phyloP scores from a whole-genome alignment of 1,140 invertebrate genomes.

The Aphelenchoides fujianensis region DNA sequence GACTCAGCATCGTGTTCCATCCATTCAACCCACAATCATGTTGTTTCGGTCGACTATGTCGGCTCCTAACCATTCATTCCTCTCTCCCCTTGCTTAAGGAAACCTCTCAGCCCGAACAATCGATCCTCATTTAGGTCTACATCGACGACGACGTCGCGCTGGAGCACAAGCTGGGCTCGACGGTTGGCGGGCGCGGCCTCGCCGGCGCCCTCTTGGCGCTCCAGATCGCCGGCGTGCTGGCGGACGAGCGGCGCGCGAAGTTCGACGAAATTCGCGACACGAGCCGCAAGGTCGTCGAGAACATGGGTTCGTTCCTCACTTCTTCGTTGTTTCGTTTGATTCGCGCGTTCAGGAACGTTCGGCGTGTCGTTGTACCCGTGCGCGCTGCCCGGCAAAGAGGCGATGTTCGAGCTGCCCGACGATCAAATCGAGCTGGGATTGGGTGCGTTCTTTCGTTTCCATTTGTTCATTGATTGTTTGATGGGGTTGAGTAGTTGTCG shows the following conservation, averaged over 20 bases:
- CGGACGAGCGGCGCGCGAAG: constrained; percentile 67
- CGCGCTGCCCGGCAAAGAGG: constrained; percentile 69
- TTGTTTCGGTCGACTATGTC: too few relatives aligned
- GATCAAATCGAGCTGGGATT: constrained; percentile 78
- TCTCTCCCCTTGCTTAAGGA: too few relatives aligned
- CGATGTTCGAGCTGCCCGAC: constrained; percentile 70
- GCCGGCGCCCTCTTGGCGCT: constrained; percentile 72
- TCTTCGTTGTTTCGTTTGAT: constrained; percentile 1
- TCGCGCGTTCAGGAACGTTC: constrained; percentile 71
- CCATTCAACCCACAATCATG: too few relatives aligned
- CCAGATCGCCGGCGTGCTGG: constrained; percentile 73
- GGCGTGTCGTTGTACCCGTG: constrained; percentile 74
- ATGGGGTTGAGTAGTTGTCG: too few relatives aligned
- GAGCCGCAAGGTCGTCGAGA: constrained; percentile 55
- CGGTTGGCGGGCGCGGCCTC: constrained; percentile 72
- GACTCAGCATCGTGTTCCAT: too few relatives aligned
- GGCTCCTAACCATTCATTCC: too few relatives aligned
- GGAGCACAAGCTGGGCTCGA: constrained; percentile 58
- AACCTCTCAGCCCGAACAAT: too few relatives aligned
- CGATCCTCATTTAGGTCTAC: constrained; percentile 29
- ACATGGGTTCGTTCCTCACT: constrained; percentile 54
- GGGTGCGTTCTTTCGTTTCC: too few relatives aligned
- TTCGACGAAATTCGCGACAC: constrained; percentile 66
- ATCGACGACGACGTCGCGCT: constrained; percentile 59
- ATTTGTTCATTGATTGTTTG: too few relatives aligned